Evolutionary conservation across 2,888 invertebrate species (phyloP), one percentile per base, ranked within the genome.

Genomic region (Sarcophaga variegata): DNA sequence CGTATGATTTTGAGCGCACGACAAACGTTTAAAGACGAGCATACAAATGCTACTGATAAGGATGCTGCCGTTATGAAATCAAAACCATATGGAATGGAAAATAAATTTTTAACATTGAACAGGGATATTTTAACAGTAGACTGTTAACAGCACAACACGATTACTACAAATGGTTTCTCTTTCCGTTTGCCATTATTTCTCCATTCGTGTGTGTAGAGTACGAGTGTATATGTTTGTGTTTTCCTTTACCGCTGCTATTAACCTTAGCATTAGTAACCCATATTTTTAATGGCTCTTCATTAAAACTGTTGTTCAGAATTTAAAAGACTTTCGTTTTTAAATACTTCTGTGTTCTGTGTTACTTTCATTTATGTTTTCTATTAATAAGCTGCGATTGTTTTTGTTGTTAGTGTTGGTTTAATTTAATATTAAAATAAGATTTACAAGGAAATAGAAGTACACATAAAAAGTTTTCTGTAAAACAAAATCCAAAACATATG

Each of bases 51-150:
- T 72, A 83, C 83, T 83, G 67, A 74, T 25, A 37, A 67, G 54
- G 54, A 74, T 83, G 72, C 78, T 83, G 72, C 49, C 47, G 27
- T 27, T 37, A 14, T 54, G 17, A 54, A 54, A 14, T 1, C 17
- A 14, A 17, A 54, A 17, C 12, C 12, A 54, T 17, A 54, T 54
- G 54, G 17, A 14, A 12, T 17, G 54, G 37, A 37, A 37, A 37
- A 37, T 37, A 69, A 11, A 22, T 17, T 49, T 49, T 5, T 6
- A n/a, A 59, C 5, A 20, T 8, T 8, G 3, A 54, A 4, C 3
- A 14, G 37, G 77, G 77, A 72, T 37, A 77, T 83, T 78, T 74
- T 72, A 47, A 49, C 67, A 72, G 67, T n/a, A 6, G n/a, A 45
- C 47, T 83, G 83, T 78, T 78, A 72, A 37, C 37, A 25, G 22